phyloP scores from a whole-genome alignment of 1,140 invertebrate species.

The Araneus ventricosus region DNA sequence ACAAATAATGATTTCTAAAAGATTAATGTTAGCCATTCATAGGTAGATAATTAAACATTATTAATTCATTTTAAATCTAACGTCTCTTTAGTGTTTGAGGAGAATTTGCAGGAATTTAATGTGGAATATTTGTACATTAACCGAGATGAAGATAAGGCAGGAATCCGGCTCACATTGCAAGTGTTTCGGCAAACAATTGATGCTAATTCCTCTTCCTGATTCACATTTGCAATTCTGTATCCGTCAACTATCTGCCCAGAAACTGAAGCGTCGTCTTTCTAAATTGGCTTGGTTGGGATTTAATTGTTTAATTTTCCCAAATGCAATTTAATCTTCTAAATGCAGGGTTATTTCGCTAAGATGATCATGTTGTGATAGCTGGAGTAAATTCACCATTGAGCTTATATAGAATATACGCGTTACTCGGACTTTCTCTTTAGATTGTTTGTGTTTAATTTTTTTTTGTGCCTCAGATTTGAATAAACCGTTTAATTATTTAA shows the following conservation, averaged over 20 bases:
- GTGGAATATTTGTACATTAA: not conserved
- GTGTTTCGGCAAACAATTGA: not conserved
- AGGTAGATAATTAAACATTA: too few species aligned
- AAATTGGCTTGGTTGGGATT: slow-evolving; percentile 22
- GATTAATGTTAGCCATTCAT: too few species aligned
- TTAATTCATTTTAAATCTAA: too few species aligned
- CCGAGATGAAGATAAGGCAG: not conserved
- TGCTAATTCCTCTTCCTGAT: not conserved
- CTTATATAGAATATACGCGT: not conserved
- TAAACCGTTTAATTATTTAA: too few species aligned
- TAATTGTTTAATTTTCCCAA: slow-evolving; percentile 51
- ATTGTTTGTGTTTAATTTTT: not conserved
- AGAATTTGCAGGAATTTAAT: not conserved
- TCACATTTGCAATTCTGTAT: slow-evolving; percentile 24
- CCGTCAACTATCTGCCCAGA: slow-evolving; percentile 28
- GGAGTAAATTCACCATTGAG: not conserved
- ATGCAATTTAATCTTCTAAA: slow-evolving; percentile 44
- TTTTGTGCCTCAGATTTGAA: too few species aligned
- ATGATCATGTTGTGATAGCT: slow-evolving; percentile 25
- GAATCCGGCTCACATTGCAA: not conserved
- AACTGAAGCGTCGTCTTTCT: slow-evolving; percentile 33
- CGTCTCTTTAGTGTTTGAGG: not conserved
- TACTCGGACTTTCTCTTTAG: not conserved
- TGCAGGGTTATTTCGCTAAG: slow-evolving; percentile 28
- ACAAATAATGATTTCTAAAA: too few species aligned